Percentiles rank a stretch among this genome's conserved stretches.
These are phyloP conservation scores for Heteromormyrus szaboi DNA, from an alignment of 2,797 vertebrate genomes.

Conservation along the genomic window DNA sequence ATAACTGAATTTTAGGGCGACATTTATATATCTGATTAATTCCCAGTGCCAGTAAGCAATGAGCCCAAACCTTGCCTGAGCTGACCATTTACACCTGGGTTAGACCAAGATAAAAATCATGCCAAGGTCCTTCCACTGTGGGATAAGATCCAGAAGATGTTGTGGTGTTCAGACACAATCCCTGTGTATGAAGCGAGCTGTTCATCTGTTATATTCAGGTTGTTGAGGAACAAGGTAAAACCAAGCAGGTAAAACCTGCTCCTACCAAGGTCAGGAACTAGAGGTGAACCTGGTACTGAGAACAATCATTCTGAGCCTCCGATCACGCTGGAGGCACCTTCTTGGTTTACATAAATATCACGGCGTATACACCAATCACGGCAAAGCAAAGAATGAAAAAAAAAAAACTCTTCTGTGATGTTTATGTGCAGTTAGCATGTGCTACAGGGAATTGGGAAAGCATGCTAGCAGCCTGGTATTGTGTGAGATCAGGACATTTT, in stretches of 20 bases:
- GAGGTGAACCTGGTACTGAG: neutral
- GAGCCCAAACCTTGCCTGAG: neutral
- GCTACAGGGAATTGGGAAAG: neutral
- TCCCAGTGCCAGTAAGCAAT: neutral
- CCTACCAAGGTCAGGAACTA: neutral
- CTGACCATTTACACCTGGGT: neutral
- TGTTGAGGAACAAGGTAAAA: neutral
- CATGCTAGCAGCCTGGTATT: neutral
- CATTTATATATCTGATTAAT: neutral
- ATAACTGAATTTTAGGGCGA: neutral
- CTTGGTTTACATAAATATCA: neutral
- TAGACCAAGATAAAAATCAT: neutral
- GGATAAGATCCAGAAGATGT: neutral
- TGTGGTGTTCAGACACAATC: neutral
- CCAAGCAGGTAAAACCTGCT: neutral
- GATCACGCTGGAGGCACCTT: neutral
- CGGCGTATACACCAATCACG: neutral
- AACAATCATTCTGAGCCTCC: neutral
- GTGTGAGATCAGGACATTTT: neutral
- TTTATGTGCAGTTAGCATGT: neutral
- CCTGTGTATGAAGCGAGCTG: neutral
- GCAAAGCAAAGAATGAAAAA: neutral
- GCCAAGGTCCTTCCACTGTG: neutral
- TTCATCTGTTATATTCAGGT: neutral
- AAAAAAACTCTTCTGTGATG: neutral